Base-by-base conservation (phyloP, 2,797 vertebrate genomes). In the Hirundo rustica region DNA sequence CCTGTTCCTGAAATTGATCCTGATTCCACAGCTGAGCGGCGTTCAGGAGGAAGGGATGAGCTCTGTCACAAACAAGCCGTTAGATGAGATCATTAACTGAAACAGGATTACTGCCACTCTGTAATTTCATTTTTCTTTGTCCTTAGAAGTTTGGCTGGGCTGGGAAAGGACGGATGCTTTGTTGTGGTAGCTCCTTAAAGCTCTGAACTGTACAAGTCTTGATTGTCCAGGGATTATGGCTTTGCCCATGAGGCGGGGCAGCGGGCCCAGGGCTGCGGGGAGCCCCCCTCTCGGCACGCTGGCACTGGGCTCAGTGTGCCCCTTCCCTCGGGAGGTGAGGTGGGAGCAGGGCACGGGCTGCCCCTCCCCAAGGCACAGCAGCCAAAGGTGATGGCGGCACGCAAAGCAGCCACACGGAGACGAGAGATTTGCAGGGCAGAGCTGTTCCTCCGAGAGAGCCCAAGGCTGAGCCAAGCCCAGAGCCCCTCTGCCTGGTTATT, bases 1-100 rank as follows among this genome's bases (percentile, higher is more conserved):
- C 80, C 51, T 61, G 29, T 92, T 93, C 72, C 88, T 68, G 73
- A 89, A 94, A 90, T 44, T 73, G 88, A 95, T 96, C 87, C 88
- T 55, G 58, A 44, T 74, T 54, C 78, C 50, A 30, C 50, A 61
- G 47, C 54, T 88, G 75, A 86, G 65, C 53, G 42, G 42, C 26
- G 62, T 55, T 95, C 65, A 22, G 93, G 94, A 92, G 57, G 10
- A 60, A 32, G 57, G 78, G 77, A 70, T 5, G 64, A 23, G 30
- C 7, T 93, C 44, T 92, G 70, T 36, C 68, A 42, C 68, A 92
- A 93, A 85, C 60, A 60, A 64, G 71, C 45, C 44, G 3, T 55
- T 92, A 15, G 34, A 40, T 19, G 67, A 77, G 91, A 77, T 77
- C 92, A 66, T 93, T 89, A 89, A 73, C 84, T 57, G 82, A 15